Conservation (phyloP, 2,113 vertebrate species). For the Nyctibius bracteatus region DNA sequence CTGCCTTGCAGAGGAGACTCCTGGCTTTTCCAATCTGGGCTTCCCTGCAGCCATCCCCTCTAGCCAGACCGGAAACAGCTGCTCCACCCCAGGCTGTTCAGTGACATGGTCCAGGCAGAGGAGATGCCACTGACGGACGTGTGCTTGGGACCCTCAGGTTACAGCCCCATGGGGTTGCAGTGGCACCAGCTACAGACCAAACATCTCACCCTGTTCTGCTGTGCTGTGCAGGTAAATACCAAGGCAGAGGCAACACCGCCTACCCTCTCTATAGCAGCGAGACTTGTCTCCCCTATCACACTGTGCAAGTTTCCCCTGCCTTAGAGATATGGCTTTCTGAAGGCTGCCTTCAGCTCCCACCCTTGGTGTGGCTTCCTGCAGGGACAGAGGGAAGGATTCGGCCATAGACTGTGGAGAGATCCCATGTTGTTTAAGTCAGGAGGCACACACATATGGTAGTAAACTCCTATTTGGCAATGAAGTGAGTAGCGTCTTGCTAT, state of each 20-base stretch:
- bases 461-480: background rate
- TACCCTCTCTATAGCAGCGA: background rate
- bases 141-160: background rate
- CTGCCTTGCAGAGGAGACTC: background rate
- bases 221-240: background rate
- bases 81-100: background rate
- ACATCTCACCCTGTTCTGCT: fast-evolving
- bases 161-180: fast-evolving
- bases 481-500: background rate
- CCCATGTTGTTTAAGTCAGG: fast-evolving
- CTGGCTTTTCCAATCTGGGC: background rate
- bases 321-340: background rate
- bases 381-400: background rate
- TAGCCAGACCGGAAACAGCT: background rate
- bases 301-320: background rate
- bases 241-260: background rate
- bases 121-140: background rate
- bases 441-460: fast-evolving
- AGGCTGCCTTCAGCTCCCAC: background rate
- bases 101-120: background rate
- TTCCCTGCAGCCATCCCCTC: background rate
- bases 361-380: background rate
- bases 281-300: background rate
- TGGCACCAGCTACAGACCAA: background rate
- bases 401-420: fast-evolving